These are phyloP conservation scores for Palloptera scutellata DNA, from an alignment of 2,888 invertebrate species.

Conservation along the genomic window DNA sequence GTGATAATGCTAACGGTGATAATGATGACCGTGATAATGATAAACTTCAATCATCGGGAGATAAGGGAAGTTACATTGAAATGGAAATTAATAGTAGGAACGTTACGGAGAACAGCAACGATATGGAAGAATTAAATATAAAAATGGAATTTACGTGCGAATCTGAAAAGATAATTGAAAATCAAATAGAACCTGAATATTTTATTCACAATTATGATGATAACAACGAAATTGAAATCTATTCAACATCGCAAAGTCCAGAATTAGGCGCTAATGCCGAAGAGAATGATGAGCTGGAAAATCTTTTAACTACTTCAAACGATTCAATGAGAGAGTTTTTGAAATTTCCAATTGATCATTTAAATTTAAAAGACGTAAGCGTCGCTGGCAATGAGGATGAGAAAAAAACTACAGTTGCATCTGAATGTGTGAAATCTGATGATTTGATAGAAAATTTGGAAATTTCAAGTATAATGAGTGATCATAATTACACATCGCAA, in stretches of 20 bases:
- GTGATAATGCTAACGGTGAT: not conserved
- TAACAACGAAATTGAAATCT: not conserved
- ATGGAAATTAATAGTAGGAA: too few species aligned
- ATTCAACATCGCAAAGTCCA: not conserved
- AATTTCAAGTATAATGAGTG: constrained; percentile 44
- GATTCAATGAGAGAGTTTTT: too few species aligned
- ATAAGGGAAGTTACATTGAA: not conserved
- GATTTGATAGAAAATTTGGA: constrained; percentile 29
- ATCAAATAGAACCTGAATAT: constrained; percentile 10
- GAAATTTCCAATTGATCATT: too few species aligned
- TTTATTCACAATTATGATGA: constrained; percentile 10
- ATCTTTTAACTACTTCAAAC: too few species aligned
- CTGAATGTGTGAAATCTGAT: too few species aligned
- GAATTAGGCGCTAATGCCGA: not conserved
- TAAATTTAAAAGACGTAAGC: too few species aligned
- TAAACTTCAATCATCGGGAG: not conserved
- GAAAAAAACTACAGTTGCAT: too few species aligned
- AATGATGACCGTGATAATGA: not conserved
- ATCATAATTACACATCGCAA: constrained; percentile 52
- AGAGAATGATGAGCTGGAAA: not conserved
- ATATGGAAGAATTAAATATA: constrained; percentile 6
- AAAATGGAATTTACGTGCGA: constrained; percentile 40
- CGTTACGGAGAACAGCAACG: not conserved
- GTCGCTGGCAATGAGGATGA: too few species aligned
- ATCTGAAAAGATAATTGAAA: constrained; percentile 38